phyloP scores from a whole-genome alignment of 1,140 invertebrate species.

The Nebria ingens region DNA sequence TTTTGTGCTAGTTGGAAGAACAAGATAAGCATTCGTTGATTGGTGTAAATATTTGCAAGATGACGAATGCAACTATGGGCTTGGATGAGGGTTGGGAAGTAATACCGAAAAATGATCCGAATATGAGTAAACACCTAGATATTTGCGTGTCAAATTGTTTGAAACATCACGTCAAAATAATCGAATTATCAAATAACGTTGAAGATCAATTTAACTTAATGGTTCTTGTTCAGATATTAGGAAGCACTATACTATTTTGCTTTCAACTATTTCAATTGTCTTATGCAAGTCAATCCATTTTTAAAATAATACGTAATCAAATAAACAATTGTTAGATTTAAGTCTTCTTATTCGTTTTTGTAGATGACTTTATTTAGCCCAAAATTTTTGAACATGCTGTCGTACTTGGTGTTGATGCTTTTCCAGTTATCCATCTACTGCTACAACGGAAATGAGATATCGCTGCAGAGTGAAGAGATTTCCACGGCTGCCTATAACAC shows the following conservation, averaged over 20 bases:
- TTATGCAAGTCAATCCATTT: slow-evolving; percentile 10
- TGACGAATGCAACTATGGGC: neutral
- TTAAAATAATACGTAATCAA: neutral
- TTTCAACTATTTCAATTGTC: slow-evolving; percentile 19
- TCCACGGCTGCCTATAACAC: slow-evolving; percentile 17
- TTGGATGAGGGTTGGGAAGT: neutral
- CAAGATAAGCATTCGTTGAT: no score
- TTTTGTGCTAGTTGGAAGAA: no score
- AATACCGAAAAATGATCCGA: neutral
- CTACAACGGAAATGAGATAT: slow-evolving; percentile 18
- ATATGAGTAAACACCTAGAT: neutral
- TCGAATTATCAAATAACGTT: slow-evolving; percentile 13
- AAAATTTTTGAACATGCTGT: slow-evolving; percentile 15
- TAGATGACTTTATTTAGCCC: neutral
- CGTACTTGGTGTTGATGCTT: slow-evolving; percentile 15
- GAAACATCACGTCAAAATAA: slow-evolving; percentile 16
- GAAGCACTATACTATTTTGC: slow-evolving; percentile 15
- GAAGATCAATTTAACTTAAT: slow-evolving; percentile 15
- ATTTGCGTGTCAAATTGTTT: neutral
- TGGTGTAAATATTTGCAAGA: neutral
- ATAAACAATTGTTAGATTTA: neutral
- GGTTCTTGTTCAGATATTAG: slow-evolving; percentile 17
- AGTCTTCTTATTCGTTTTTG: no score
- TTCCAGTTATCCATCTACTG: slow-evolving; percentile 18
- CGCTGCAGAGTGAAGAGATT: slow-evolving; percentile 20